Base-by-base conservation (phyloP, 2,113 vertebrate genomes). In the Brachyhypopomus occidentalis region DNA sequence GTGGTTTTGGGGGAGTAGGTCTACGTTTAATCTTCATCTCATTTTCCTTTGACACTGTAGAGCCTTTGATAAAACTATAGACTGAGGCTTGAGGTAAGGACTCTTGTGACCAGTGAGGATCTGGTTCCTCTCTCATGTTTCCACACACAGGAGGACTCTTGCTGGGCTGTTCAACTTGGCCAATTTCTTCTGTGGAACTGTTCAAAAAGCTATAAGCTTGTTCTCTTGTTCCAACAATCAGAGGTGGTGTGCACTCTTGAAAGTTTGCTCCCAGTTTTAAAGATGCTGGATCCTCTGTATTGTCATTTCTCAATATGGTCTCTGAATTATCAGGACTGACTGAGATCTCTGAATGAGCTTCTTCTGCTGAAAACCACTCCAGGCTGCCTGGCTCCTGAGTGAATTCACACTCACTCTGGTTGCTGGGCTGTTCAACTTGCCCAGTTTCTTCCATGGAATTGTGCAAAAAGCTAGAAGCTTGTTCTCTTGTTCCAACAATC, bases 21-120 rank as follows among this genome's bases (percentile, higher is more conserved):
- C 17, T 48, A 73, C 63, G 41, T 14, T 76, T 72, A 45, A 34
- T 41, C 56, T 30, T 45, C 20, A 59, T 27, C 48, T 71, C 67
- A 58, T 56, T 8, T 30, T 72, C 34, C 19, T 34, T 4, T 55
- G 11, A 22, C 12, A 30, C 58, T 30, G n/a, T 17, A 27, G 34
- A n/a, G 11, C 5, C 77, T 70, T 23, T 41, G n/a, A 27, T 17
- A 23, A 41, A 23, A 34, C 20, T 1, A 19, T 30, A 55, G 38
- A 41, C 17, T 60, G 30, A 34, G 11, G 55, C 20, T 6, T 30
- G 20, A 22, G 19, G 7, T 19, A 19, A 36, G 20, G 20, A n/a
- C n/a, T 14, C 14, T 79, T 17, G 8, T 45, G 9, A 23, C n/a
- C 34, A 20, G 36, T 56, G 27, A 5, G 1, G 5, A 2, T 22